Base-by-base conservation (phyloP, 2,797 vertebrate genomes). In the Falco rusticolus region DNA sequence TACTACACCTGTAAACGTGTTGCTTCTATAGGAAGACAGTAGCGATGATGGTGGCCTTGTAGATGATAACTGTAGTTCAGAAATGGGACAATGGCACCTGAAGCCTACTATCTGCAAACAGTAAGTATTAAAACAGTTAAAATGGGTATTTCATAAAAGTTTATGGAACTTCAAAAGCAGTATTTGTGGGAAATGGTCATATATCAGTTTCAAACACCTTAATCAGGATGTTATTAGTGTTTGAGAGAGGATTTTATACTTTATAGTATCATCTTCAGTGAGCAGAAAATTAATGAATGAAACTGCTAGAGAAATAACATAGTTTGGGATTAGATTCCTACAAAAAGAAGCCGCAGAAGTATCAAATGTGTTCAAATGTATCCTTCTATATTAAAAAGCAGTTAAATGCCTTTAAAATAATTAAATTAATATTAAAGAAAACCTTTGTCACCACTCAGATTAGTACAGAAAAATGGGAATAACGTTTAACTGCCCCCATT, bases 31-130 rank as follows among this genome's bases (percentile, higher is more conserved):
- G 99, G 99, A 99, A 34, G 99, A 99, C 96, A 99, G 98, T 97
- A 99, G 99, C 45, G 99, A 99, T 75, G 99, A 99, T 37, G 99
- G 99, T 47, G 97, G 98, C 66, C 98, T 99, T 94, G 96, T 96
- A 4, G 99, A 99, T 51, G 99, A 99, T 56, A 76, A 96, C 18
- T 97, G 97, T 54, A 96, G 50, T 90, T 98, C 98, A 10, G 99
- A 99, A 93, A 94, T 97, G 89, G 97, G 98, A 8, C 98, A 98
- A 10, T 98, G 98, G 98, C 96, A 98, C 78, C 98, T 98, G 84
- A 99, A 98, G 87, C 98, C 97, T 10, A 98, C 95, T 84, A 88
- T 99, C 97, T 99, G 99, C 97, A 99, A 98, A 98, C 99, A 99
- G 99, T 99, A 97, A 99, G 99, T 98, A 94, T 59, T 89, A 15